Evolutionary conservation across 2,888 invertebrate species (phyloP).

Genomic region (Athalia rosae): DNA sequence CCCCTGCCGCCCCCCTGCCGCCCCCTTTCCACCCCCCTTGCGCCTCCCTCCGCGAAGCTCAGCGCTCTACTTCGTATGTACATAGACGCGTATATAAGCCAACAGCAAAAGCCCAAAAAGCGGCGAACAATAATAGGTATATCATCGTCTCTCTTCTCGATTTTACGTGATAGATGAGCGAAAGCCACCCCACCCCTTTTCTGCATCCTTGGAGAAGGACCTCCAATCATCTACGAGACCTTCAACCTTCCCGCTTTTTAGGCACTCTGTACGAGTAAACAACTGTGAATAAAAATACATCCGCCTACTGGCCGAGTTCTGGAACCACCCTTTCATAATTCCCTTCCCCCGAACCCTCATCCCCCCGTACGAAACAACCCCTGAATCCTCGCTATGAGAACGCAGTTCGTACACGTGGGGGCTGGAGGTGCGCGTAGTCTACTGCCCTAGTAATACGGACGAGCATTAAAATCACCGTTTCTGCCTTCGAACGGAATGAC

Average conservation of each 20-base stretch:
- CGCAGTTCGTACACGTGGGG: neutral
- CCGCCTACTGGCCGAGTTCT: conserved; percentile 7
- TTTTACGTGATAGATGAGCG: conserved; percentile 46
- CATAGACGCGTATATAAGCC: too few species aligned
- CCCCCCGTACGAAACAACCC: neutral
- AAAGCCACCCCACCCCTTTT: neutral
- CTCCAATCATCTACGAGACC: conserved; percentile 35
- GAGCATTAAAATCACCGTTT: conserved; percentile 34
- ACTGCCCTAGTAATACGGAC: neutral
- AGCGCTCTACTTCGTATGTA: too few species aligned
- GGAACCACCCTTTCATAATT: neutral
- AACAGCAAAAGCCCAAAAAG: conserved; percentile 13
- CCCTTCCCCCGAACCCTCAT: neutral
- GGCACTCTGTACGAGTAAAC: conserved; percentile 7
- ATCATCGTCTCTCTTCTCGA: conserved; percentile 41
- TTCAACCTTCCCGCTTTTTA: conserved; percentile 9
- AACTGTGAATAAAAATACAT: conserved; percentile 23
- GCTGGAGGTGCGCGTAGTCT: neutral
- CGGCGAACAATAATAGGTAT: conserved; percentile 46
- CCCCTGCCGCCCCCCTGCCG: neutral
- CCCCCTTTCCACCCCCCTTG: too few species aligned
- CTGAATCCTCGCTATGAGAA: neutral
- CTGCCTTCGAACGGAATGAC: neutral
- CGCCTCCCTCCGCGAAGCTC: too few species aligned
- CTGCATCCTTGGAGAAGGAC: neutral